Conservation (phyloP, 2,797 vertebrate genomes). For the Oophaga sylvatica region DNA sequence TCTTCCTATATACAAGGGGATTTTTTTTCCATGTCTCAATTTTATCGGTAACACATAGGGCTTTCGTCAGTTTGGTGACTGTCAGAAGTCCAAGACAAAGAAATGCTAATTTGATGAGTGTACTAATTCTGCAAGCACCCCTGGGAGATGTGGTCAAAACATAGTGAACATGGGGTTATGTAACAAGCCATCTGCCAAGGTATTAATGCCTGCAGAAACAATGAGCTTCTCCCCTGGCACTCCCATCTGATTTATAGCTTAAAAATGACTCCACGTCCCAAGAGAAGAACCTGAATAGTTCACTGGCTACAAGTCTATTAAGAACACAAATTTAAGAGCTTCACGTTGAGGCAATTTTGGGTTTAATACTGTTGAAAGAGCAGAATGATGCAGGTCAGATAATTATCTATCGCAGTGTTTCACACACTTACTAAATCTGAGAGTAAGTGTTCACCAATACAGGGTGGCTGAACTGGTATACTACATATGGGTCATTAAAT, state of each 20-base stretch:
- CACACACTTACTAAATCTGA: too few species aligned
- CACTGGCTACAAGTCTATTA: neutral
- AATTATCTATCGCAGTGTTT: neutral
- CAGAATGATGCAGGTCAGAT: neutral
- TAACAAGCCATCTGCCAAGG: slow-evolving; percentile 62
- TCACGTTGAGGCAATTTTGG: neutral
- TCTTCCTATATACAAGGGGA: neutral
- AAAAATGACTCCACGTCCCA: neutral
- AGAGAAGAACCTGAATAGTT: neutral
- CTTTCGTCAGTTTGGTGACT: neutral
- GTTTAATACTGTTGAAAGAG: neutral
- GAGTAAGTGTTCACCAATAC: too few species aligned
- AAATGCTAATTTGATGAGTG: slow-evolving; percentile 55
- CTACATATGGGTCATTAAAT: too few species aligned
- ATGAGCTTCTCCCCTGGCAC: slow-evolving; percentile 20
- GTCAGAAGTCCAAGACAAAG: neutral
- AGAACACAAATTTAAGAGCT: neutral
- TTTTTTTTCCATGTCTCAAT: neutral
- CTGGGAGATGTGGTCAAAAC: slow-evolving; percentile 61
- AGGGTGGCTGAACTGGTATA: too few species aligned
- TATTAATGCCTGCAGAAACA: slow-evolving; percentile 42
- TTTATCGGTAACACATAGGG: neutral
- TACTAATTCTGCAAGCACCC: slow-evolving; percentile 65
- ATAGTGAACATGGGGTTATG: slow-evolving; percentile 50
- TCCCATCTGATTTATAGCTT: slow-evolving; percentile 32